Conservation (phyloP, 2,888 invertebrate species). For the Ornithoptera alexandrae region DNA sequence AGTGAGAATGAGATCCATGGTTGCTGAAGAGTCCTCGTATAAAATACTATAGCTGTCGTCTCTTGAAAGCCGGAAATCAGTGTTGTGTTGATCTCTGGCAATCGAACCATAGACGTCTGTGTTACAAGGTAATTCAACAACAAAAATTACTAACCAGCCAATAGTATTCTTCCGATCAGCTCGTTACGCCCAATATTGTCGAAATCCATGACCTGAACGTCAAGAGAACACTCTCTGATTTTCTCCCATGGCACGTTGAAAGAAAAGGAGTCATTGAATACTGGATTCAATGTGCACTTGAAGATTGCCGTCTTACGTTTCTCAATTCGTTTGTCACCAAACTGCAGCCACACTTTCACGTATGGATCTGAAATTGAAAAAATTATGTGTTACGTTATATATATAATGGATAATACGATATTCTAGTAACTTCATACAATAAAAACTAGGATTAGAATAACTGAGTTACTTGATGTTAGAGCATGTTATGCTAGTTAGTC, state of each 20-base stretch:
- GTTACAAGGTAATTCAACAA: not conserved
- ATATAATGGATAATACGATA: too few relatives aligned
- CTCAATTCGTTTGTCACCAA: conserved; percentile 96
- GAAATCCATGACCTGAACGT: conserved; percentile 97
- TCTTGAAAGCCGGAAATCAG: too few relatives aligned
- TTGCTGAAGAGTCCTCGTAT: too few relatives aligned
- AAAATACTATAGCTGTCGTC: too few relatives aligned
- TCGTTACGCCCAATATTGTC: conserved; percentile 97
- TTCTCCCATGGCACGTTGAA: conserved; percentile 99
- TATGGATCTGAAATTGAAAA: conserved; percentile 90
- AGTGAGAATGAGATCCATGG: too few relatives aligned
- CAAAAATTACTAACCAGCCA: conserved; percentile 85
- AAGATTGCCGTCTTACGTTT: conserved; percentile 97
- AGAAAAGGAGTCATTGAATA: conserved; percentile 97
- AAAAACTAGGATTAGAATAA: too few relatives aligned
- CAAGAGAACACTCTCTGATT: conserved; percentile 95
- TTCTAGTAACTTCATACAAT: too few relatives aligned
- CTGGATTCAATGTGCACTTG: conserved; percentile 95
- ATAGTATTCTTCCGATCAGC: conserved; percentile 93
- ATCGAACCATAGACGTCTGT: too few relatives aligned
- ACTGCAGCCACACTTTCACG: conserved; percentile 98
- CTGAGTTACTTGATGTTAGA: too few relatives aligned
- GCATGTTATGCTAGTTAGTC: too few relatives aligned
- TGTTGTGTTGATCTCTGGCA: too few relatives aligned
- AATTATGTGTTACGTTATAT: too few relatives aligned